Evolutionary conservation across 2,797 vertebrate species (phyloP).

Genomic region (Nannoperca obscura): DNA sequence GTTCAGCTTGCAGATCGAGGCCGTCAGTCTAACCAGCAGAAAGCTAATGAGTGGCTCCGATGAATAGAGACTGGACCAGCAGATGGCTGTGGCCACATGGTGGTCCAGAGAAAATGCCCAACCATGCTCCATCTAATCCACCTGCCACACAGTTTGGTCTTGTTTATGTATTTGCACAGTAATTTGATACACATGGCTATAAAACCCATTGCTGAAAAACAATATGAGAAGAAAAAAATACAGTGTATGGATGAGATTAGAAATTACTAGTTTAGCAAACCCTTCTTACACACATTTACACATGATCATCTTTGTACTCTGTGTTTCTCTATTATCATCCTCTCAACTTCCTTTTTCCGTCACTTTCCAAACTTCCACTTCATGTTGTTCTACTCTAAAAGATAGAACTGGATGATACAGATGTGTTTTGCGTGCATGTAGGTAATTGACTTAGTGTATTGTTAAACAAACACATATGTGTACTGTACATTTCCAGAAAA

Average conservation of each 20-base stretch:
- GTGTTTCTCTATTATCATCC: neutral
- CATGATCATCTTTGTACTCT: neutral
- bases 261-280: slow-evolving; percentile 8
- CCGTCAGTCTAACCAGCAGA: slow-evolving; percentile 77
- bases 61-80: slow-evolving; percentile 84
- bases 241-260: slow-evolving; percentile 6
- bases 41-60: slow-evolving; percentile 84
- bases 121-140: slow-evolving; percentile 71
- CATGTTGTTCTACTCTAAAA: neutral
- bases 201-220: slow-evolving; percentile 24
- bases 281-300: neutral
- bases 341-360: neutral
- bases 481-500: neutral
- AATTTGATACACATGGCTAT: slow-evolving; percentile 42
- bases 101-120: slow-evolving; percentile 75
- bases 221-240: neutral
- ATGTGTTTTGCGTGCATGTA: neutral
- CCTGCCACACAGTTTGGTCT: slow-evolving; percentile 72
- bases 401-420: neutral
- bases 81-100: slow-evolving; percentile 87
- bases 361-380: neutral
- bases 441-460: neutral
- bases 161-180: slow-evolving; percentile 57
- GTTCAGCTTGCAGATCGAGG: slow-evolving; percentile 62
- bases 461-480: neutral